These are phyloP conservation scores for Magallana gigas DNA, from an alignment of 1,140 invertebrate species.

Conservation along the genomic window DNA sequence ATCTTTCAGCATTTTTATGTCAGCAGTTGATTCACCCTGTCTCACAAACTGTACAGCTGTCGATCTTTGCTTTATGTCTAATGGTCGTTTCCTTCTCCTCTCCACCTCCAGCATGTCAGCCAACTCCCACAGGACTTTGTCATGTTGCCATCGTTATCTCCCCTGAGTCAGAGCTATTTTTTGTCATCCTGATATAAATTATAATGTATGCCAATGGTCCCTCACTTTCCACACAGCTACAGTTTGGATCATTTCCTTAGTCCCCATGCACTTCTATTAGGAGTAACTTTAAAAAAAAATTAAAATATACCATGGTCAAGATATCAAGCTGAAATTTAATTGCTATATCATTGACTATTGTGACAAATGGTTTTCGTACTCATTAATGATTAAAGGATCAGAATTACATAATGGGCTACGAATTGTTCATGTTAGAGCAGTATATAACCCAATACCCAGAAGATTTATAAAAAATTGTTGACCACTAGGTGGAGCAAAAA, in stretches of 20 bases:
- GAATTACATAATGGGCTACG: no score
- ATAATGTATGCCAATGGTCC: not conserved
- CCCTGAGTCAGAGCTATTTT: constrained; percentile 39
- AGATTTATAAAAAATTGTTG: no score
- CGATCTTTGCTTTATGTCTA: not conserved
- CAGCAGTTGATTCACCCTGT: not conserved
- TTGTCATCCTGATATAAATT: constrained; percentile 28
- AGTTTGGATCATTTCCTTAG: not conserved
- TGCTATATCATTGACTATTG: no score
- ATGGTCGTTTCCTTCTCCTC: not conserved
- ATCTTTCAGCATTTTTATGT: no score
- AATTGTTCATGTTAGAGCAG: no score
- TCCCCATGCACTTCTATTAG: not conserved
- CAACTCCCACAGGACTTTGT: constrained; percentile 47
- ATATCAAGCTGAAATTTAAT: no score
- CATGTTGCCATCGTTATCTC: constrained; percentile 49
- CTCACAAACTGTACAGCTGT: not conserved
- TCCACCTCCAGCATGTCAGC: constrained; percentile 33
- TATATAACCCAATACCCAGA: no score
- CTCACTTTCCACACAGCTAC: constrained; percentile 18
- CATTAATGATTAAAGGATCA: no score
- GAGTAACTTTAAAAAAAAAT: not conserved
- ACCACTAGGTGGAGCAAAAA: no score
- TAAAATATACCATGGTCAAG: no score
- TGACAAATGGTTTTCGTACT: no score